Evolutionary conservation across 2,113 vertebrate genomes (phyloP).

Genomic region (Actinemys pallida): DNA sequence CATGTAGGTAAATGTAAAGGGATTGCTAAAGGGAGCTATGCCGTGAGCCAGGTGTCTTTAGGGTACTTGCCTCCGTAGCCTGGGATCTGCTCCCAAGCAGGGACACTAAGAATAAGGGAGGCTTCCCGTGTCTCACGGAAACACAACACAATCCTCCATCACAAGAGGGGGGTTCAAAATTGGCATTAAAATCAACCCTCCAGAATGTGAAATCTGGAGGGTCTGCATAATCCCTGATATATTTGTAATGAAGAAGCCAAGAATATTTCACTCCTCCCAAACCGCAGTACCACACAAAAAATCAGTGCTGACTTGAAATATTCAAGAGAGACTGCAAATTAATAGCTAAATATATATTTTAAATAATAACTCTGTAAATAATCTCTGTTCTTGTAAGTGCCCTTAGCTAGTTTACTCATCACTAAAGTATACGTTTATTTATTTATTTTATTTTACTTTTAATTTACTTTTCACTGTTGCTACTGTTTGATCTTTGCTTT

Average conservation of each 20-base stretch:
- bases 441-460: neutral
- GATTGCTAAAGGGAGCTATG: neutral
- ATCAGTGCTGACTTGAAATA: neutral
- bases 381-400: neutral
- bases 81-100: neutral
- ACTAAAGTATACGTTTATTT: neutral
- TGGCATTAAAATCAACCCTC: neutral
- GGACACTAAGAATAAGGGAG: neutral
- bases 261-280: neutral
- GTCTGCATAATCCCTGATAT: neutral
- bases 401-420: neutral
- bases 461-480: accelerated
- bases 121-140: neutral
- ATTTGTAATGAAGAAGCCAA: neutral
- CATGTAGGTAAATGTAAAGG: too few relatives aligned
- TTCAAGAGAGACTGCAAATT: neutral
- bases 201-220: neutral
- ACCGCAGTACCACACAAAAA: neutral
- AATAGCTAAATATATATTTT: neutral
- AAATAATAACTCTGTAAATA: neutral
- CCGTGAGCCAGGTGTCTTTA: neutral
- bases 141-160: neutral
- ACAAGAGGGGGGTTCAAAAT: neutral
- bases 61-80: neutral
- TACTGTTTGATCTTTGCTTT: neutral